A percentile compares a stretch with the other conserved stretches of the same genome.
phyloP scores from a whole-genome alignment of 2,888 invertebrate species.

The Chrysina gloriosa region DNA sequence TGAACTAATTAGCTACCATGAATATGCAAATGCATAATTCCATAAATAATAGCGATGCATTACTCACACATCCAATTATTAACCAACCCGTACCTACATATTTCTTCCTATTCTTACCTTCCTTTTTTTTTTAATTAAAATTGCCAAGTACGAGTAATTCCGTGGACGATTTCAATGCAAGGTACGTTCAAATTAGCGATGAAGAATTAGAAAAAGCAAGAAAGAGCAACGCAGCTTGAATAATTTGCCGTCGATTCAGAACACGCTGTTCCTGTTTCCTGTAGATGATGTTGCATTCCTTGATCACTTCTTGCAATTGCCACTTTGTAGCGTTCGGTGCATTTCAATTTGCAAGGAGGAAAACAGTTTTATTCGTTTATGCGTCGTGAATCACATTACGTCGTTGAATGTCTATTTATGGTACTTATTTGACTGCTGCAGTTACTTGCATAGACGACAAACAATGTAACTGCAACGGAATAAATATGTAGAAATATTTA shows the following conservation, averaged over 20 bases:
- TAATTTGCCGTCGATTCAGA: constrained; percentile 22
- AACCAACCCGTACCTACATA: no score
- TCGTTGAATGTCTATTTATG: not conserved
- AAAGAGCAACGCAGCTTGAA: not conserved
- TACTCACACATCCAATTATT: no score
- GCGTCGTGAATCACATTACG: constrained; percentile 27
- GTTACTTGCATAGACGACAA: constrained; percentile 17
- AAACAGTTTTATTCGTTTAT: constrained; percentile 31
- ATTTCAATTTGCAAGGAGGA: constrained; percentile 36
- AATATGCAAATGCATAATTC: no score
- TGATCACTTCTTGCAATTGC: constrained; percentile 38
- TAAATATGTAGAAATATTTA: constrained; percentile 5
- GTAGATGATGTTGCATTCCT: constrained; percentile 29
- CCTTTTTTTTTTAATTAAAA: no score
- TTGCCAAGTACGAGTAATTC: no score
- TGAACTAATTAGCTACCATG: no score
- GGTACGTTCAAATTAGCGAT: not conserved
- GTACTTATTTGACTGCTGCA: constrained; percentile 2
- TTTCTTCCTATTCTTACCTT: no score
- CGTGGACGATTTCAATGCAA: not conserved
- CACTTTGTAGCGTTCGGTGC: constrained; percentile 12
- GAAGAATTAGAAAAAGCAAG: constrained; percentile 10
- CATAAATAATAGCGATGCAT: no score
- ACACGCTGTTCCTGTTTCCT: constrained; percentile 41
- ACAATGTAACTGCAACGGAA: constrained; percentile 20